A percentile compares a stretch with the other conserved stretches of the same genome.
These are phyloP conservation scores for Pterobdella sp. DNA, from an alignment of 2,888 invertebrate genomes.

Conservation along the genomic window DNA sequence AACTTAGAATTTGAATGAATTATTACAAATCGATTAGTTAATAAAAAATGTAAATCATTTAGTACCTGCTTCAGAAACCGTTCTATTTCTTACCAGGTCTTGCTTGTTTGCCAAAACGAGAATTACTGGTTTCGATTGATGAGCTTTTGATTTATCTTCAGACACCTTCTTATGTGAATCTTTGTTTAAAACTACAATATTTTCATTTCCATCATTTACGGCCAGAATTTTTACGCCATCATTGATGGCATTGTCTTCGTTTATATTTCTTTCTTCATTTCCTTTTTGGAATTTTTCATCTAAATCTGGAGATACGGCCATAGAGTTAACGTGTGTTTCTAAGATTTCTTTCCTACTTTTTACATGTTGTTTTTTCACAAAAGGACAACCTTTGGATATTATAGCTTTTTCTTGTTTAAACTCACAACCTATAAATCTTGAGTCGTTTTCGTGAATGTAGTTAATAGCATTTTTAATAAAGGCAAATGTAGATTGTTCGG, in stretches of 20 bases:
- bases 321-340: constrained; percentile 1
- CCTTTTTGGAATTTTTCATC: neutral
- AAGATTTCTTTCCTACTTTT: neutral
- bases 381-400: neutral
- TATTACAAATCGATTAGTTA: neutral
- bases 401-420: neutral
- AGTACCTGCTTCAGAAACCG: constrained; percentile 71
- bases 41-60: neutral
- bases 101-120: constrained; percentile 88
- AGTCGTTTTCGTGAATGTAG: constrained; percentile 23
- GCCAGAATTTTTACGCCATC: neutral
- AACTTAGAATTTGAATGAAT: no score
- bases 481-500: constrained; percentile 29
- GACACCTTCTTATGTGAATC: neutral
- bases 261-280: neutral
- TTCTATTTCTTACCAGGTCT: constrained; percentile 76
- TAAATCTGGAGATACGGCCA: neutral
- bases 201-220: neutral
- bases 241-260: neutral
- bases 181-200: no score
- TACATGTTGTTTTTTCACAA: neutral
- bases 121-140: constrained; percentile 51
- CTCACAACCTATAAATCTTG: neutral
- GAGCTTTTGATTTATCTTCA: neutral
- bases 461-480: constrained; percentile 28